Base-by-base conservation (phyloP, 2,113 vertebrate genomes). In the Triplophysa tibetana region DNA sequence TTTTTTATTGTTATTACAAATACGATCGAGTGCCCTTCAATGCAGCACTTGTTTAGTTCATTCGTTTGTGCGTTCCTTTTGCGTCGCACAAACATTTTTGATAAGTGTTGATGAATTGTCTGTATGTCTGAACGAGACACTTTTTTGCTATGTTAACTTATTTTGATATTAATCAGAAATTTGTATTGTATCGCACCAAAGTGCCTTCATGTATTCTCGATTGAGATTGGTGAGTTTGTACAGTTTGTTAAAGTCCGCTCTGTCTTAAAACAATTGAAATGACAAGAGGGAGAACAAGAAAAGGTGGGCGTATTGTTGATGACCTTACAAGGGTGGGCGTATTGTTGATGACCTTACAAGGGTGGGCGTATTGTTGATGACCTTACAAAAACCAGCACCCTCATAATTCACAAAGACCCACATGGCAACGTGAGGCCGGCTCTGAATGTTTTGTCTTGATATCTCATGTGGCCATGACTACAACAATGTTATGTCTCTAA, bases 71-170 rank as follows among this genome's bases (percentile, higher is more conserved):
- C 81, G 54, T 84, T 69, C 56, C 70, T 61, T 50, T 72, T 80
- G 41, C 19, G 66, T 77, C 48, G 77, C 82, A 81, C 82, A 79
- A 74, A 70, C 54, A 77, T 82, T 68, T 81, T 75, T 76, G 77
- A 83, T 82, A 83, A 85, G 83, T 79, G 82, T 79, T 81, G 80
- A 83, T 63, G 65, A 82, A 60, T 29, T 74, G 81, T 69, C 78
- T 77, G 85, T 86, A 90, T 89, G 90, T 86, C 86, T 78, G 78
- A 90, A 90, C 81, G 75, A 89, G 85, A 93, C 87, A 88, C 76
- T 92, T 92, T 93, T 91, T 93, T 91, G 84, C 89, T 89, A 89
- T 87, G 84, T 92, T 93, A 93, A 92, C 86, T 92, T 93, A 93
- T 93, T 92, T 91, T 91, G 83, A 91, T 82, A 86, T 85, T 17